Evolutionary conservation across 2,113 vertebrate genomes (phyloP).

Genomic region (Coptodon bakossiorum): DNA sequence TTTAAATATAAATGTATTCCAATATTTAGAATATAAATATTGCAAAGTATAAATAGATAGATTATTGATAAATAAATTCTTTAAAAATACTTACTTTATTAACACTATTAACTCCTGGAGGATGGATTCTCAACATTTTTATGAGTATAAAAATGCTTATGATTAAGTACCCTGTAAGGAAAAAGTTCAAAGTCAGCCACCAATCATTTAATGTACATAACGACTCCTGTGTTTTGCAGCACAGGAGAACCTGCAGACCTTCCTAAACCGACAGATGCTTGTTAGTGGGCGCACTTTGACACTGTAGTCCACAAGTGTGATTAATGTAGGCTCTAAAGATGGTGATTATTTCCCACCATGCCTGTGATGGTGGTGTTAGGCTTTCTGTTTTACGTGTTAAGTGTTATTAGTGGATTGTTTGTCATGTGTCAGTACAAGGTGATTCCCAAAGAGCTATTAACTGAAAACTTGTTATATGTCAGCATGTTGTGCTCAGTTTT

Average conservation of each 20-base stretch:
- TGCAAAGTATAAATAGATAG: neutral
- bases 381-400: neutral
- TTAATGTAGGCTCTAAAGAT: neutral
- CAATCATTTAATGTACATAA: neutral
- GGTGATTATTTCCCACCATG: neutral
- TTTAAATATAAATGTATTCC: neutral
- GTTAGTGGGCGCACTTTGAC: neutral
- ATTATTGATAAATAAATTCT: neutral
- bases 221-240: neutral
- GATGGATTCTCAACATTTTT: neutral
- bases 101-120: neutral
- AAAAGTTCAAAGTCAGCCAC: neutral
- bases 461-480: neutral
- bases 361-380: neutral
- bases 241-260: neutral
- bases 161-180: accelerated
- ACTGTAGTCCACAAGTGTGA: neutral
- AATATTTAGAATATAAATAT: neutral
- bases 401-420: neutral
- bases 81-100: neutral
- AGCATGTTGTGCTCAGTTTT: neutral
- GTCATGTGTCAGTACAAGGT: neutral
- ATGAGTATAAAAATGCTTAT: neutral
- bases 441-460: neutral
- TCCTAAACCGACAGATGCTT: neutral